Base-by-base conservation (phyloP, 1,140 invertebrate genomes). In the Parasteatoda tepidariorum region DNA sequence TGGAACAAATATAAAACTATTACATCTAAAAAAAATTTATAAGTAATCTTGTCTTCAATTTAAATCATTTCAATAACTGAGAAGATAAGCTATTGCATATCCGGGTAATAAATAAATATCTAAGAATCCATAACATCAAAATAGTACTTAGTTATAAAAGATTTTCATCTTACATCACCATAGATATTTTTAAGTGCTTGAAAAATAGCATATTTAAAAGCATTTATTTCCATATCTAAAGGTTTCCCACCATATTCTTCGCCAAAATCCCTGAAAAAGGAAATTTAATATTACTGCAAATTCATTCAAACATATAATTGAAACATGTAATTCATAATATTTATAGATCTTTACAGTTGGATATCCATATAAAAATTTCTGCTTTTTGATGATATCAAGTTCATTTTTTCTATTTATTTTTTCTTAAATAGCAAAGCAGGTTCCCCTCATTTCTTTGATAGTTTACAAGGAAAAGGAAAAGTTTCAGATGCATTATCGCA, bases 131-230 rank as follows among this genome's bases (percentile, higher is more conserved):
- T 64, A 31, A n/a, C 31, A 66, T 15, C 33, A n/a, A 5, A 33
- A 15, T 2, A 2, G 7, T 7, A 62, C 11, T 57, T 22, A 26
- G 33, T 22, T 3, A 30, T 13, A 18, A 64, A 33, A 64, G 2
- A 38, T 2, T 7, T 38, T 0, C 28, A n/a, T 71, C 78, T 30
- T 64, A 82, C 78, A 61, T 82, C 67, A 11, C 78, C 78, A 33
- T 61, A 54, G 11, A 82, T 6, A n/a, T 15, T 71, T 64, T 82
- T 82, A 33, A 82, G 26, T 28, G 78, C 78, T 48, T 48, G 48
- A 41, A 31, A 62, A 26, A 82, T 62, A 28, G 67, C 24, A 71
- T 82, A 82, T 82, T 62, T 70, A 62, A 82, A 82, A 13, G 18
- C n/a, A 13, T 59, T 62, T 22, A 22, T 34, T 7, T 70, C 78